Percentiles rank a stretch among this genome's conserved stretches.
Conservation (phyloP, 1,140 invertebrate genomes). For the Papilio polytes region DNA sequence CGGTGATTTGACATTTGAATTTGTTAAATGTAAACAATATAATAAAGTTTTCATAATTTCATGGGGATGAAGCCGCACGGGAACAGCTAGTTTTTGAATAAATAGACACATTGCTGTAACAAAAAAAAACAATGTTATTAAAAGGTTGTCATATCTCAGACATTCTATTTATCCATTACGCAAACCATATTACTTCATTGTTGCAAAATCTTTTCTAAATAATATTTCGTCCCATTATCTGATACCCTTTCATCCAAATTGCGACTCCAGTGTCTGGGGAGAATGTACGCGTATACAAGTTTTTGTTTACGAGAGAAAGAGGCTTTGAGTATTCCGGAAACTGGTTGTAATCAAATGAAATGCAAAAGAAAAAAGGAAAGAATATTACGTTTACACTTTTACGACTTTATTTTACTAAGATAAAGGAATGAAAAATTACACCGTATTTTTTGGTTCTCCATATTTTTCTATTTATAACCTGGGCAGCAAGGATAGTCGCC, state of each 20-base stretch:
- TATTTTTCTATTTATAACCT: neutral
- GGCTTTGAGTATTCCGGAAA: slow-evolving; percentile 27
- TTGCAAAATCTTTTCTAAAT: slow-evolving; percentile 34
- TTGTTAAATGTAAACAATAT: too few relatives aligned
- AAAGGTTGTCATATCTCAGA: neutral
- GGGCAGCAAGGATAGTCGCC: too few relatives aligned
- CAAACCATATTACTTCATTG: neutral
- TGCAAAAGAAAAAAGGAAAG: neutral
- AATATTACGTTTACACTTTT: slow-evolving; percentile 19
- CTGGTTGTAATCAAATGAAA: slow-evolving; percentile 34
- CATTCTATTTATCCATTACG: neutral
- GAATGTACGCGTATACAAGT: slow-evolving; percentile 30
- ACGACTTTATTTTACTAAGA: neutral
- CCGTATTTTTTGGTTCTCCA: neutral
- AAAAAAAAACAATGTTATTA: neutral
- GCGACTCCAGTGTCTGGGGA: slow-evolving; percentile 35
- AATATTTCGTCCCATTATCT: slow-evolving; percentile 39
- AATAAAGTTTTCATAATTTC: too few relatives aligned
- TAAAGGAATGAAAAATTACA: neutral
- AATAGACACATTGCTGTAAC: too few relatives aligned
- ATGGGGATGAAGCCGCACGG: too few relatives aligned
- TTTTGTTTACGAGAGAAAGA: slow-evolving; percentile 28
- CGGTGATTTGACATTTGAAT: too few relatives aligned
- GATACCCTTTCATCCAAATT: slow-evolving; percentile 37
- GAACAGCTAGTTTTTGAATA: too few relatives aligned